A percentile compares a stretch with the other conserved stretches of the same genome.
Conservation (phyloP, 30 jellyfish, hydroid and myxozoan species). For the Phacellophora camtschatica region DNA sequence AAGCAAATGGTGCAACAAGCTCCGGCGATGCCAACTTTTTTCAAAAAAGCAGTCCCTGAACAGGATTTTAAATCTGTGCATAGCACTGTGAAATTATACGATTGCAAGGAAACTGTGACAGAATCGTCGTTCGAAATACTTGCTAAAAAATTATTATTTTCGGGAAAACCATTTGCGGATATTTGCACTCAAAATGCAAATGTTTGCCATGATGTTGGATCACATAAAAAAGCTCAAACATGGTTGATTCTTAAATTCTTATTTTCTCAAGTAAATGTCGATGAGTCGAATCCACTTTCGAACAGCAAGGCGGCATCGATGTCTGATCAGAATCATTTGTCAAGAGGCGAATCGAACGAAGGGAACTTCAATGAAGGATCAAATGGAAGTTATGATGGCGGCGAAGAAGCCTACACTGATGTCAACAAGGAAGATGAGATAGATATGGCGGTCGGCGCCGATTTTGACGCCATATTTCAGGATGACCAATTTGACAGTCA, state of each 20-base stretch:
- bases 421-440: constrained; percentile 44
- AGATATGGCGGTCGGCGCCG: constrained; percentile 80
- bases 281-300: background rate
- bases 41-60: constrained; percentile 53
- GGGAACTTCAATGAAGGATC: constrained; percentile 10
- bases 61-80: constrained; percentile 78
- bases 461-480: constrained; percentile 81
- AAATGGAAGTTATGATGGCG: constrained; percentile 37
- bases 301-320: constrained; percentile 33
- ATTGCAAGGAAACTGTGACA: constrained; percentile 11
- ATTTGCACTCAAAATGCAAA: constrained; percentile 47
- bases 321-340: constrained; percentile 25
- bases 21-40: constrained; percentile 62
- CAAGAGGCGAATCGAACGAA: constrained; percentile 34
- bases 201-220: constrained; percentile 65
- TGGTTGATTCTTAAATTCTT: constrained; percentile 71
- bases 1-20: constrained; percentile 33
- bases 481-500: constrained; percentile 88
- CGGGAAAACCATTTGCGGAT: constrained; percentile 50
- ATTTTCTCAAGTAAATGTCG: constrained; percentile 33
- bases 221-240: constrained; percentile 76
- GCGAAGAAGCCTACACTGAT: constrained; percentile 39
- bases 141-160: constrained; percentile 11
- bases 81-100: constrained; percentile 70
- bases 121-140: constrained; percentile 25